phyloP scores from a whole-genome alignment of 2,113 vertebrate species.

The Cyprinodon tularosa region DNA sequence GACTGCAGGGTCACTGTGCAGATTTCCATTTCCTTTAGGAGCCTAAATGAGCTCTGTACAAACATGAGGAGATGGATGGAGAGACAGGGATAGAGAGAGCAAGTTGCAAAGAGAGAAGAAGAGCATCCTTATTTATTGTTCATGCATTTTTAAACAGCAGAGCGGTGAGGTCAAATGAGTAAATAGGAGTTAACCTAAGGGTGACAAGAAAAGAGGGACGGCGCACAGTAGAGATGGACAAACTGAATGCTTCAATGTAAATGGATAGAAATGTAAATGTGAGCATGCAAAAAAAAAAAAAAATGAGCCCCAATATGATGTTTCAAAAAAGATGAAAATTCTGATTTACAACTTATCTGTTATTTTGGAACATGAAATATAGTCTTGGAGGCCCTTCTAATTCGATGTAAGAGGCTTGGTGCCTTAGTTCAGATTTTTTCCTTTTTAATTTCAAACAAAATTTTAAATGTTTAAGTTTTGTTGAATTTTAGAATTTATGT shows the following conservation, averaged over 20 bases:
- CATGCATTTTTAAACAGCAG: slow-evolving; percentile 75
- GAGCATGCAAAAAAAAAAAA: background rate
- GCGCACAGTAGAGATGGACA: slow-evolving; percentile 20
- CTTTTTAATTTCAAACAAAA: background rate
- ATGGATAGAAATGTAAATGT: background rate
- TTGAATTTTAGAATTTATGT: background rate
- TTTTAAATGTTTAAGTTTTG: background rate
- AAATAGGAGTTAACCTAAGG: slow-evolving; percentile 68
- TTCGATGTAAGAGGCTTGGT: too few species aligned
- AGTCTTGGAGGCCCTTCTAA: too few species aligned
- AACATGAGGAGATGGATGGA: slow-evolving; percentile 59
- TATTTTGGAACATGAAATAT: background rate
- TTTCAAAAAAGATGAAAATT: background rate
- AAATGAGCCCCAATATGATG: background rate
- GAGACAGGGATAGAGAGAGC: slow-evolving; percentile 28
- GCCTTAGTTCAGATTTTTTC: too few species aligned
- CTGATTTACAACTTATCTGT: background rate
- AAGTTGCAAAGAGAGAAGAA: slow-evolving; percentile 8
- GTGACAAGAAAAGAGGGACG: slow-evolving; percentile 37
- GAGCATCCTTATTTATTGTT: slow-evolving; percentile 73
- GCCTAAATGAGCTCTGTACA: slow-evolving; percentile 71
- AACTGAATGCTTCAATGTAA: slow-evolving; percentile 36
- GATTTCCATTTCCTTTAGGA: slow-evolving; percentile 78
- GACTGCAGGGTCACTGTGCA: slow-evolving; percentile 55
- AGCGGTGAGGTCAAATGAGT: slow-evolving; percentile 72